Evolutionary conservation across 2,797 vertebrate genomes (phyloP).

Genomic region (Danio kyathit): DNA sequence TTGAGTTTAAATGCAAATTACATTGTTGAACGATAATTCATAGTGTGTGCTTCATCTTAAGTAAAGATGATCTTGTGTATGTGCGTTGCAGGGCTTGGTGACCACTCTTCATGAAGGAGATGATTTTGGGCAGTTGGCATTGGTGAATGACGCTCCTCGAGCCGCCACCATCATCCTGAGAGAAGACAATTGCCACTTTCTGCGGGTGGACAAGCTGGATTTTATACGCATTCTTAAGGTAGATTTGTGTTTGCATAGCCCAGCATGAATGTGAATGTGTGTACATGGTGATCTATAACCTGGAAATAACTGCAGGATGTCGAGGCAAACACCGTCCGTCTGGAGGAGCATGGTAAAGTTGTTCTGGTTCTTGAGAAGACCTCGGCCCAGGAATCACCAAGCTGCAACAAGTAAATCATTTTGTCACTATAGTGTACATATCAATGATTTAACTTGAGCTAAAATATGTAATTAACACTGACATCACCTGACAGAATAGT

Average conservation of each 20-base stretch:
- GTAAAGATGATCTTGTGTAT: slow-evolving; percentile 29
- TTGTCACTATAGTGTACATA: slow-evolving; percentile 17
- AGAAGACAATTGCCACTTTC: slow-evolving; percentile 95
- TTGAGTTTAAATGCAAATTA: too few species aligned
- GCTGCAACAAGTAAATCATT: slow-evolving; percentile 78
- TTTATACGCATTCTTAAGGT: slow-evolving; percentile 97
- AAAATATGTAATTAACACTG: not conserved
- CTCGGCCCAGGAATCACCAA: slow-evolving; percentile 69
- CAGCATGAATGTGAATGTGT: not conserved
- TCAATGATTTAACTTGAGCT: not conserved
- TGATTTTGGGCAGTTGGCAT: slow-evolving; percentile 93
- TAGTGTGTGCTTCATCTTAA: not conserved
- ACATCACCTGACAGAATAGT: not conserved
- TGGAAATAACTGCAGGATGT: slow-evolving; percentile 83
- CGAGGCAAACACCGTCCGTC: slow-evolving; percentile 94
- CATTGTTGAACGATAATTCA: slow-evolving; percentile 27
- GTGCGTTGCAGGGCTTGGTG: slow-evolving; percentile 85
- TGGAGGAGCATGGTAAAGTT: slow-evolving; percentile 93
- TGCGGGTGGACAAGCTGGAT: slow-evolving; percentile 94
- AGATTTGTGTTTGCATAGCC: not conserved
- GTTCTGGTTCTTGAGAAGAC: slow-evolving; percentile 94
- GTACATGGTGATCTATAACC: slow-evolving; percentile 1
- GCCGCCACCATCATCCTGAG: slow-evolving; percentile 93
- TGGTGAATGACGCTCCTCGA: slow-evolving; percentile 93
- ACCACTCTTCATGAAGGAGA: slow-evolving; percentile 93